Percentiles rank a stretch among this genome's conserved stretches.
phyloP scores from a whole-genome alignment of 2,113 vertebrate genomes.

The Oreochromis tanganicae region DNA sequence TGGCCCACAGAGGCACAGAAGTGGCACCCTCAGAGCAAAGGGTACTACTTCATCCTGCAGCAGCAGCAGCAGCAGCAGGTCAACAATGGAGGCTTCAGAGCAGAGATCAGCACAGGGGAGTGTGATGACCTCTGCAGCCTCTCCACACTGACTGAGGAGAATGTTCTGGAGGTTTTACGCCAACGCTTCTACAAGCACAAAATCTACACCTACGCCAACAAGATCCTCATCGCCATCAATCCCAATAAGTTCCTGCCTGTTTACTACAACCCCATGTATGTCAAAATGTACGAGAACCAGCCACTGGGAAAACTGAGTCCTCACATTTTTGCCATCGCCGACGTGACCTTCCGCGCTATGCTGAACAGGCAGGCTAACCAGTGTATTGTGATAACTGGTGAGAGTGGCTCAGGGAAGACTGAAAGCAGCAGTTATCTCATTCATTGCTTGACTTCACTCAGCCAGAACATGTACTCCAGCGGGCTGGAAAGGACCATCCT shows the following conservation, averaged over 20 bases:
- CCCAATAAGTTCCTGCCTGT: slow-evolving; percentile 92
- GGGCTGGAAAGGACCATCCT: slow-evolving; percentile 89
- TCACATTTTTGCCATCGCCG: slow-evolving; percentile 90
- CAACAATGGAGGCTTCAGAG: slow-evolving; percentile 51
- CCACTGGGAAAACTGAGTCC: slow-evolving; percentile 86
- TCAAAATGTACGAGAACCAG: slow-evolving; percentile 93
- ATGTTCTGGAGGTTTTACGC: slow-evolving; percentile 75
- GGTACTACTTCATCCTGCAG: slow-evolving; percentile 87
- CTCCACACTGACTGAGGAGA: slow-evolving; percentile 75
- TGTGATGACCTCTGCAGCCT: slow-evolving; percentile 86
- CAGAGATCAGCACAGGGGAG: slow-evolving; percentile 58
- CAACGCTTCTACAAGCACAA: slow-evolving; percentile 81
- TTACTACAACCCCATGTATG: slow-evolving; percentile 95
- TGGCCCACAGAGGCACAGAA: slow-evolving; percentile 83
- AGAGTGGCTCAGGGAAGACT: slow-evolving; percentile 93
- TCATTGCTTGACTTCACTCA: slow-evolving; percentile 91
- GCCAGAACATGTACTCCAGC: slow-evolving; percentile 85
- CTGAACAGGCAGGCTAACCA: slow-evolving; percentile 81
- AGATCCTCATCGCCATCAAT: slow-evolving; percentile 89
- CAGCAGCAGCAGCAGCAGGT: slow-evolving; percentile 58
- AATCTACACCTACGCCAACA: slow-evolving; percentile 89
- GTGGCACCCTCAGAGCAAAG: slow-evolving; percentile 74
- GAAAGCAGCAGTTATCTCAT: slow-evolving; percentile 94
- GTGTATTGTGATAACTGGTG: slow-evolving; percentile 90
- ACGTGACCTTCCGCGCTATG: slow-evolving; percentile 87